phyloP scores from a whole-genome alignment of 2,888 invertebrate genomes.

The Bombylius major region DNA sequence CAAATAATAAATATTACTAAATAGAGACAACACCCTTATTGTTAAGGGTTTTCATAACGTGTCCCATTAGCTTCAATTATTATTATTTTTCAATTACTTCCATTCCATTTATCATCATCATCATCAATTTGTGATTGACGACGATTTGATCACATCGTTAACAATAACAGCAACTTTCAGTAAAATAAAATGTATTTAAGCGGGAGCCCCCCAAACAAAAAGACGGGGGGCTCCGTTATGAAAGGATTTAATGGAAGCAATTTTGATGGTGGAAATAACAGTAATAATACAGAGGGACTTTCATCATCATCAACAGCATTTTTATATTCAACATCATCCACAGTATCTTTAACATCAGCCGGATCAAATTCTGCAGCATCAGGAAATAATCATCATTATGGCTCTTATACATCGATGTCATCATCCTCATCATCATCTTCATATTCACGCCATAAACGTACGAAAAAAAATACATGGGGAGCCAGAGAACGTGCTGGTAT shows the following conservation, averaged over 20 bases:
- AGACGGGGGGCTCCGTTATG: constrained; percentile 30
- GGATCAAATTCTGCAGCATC: neutral
- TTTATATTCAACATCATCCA: constrained; percentile 2
- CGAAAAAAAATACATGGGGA: constrained; percentile 32
- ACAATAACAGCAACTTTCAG: neutral
- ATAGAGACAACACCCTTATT: too few relatives aligned
- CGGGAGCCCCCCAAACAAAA: constrained; percentile 32
- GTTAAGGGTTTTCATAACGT: too few relatives aligned
- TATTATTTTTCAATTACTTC: too few relatives aligned
- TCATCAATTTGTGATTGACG: neutral
- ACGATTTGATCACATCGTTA: neutral
- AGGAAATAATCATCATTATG: neutral
- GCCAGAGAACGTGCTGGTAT: constrained; percentile 67
- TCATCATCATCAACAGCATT: neutral
- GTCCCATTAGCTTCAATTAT: too few relatives aligned
- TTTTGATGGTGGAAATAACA: neutral
- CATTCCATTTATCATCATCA: too few relatives aligned
- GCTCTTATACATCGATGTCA: constrained; percentile 7
- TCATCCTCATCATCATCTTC: constrained; percentile 12
- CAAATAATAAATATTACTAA: too few relatives aligned
- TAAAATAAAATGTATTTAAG: constrained; percentile 22
- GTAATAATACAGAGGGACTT: neutral
- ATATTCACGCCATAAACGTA: constrained; percentile 24
- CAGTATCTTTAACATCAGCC: neutral
- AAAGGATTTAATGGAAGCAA: constrained; percentile 6